Evolutionary conservation across 2,113 vertebrate genomes (phyloP), one percentile per base, ranked within the genome.

Genomic region (Coryphaenoides rupestris): DNA sequence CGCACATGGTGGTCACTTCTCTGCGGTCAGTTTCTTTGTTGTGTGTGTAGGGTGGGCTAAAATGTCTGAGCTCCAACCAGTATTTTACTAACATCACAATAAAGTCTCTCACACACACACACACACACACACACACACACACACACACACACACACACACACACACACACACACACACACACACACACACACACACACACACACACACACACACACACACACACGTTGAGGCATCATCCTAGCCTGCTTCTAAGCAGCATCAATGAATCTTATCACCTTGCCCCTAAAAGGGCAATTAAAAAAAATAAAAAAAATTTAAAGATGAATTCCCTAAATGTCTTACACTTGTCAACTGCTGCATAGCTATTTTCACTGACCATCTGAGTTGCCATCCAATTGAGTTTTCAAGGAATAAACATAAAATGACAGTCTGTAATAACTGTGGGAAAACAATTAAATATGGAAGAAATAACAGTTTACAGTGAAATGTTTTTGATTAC

Each of bases 401-500:
- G 62, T 67, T 68, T 65, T 33, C 57, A 58, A 66, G 68, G 22
- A 78, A 50, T 67, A 15, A 78, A 71, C 0, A 59, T 17, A 40
- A 50, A 62, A 6, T 19, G 7, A 68, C 21, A 63, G 21, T 59
- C 60, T 70, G 62, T 69, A 53, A 52, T 62, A 61, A 66, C 15
- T 16, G 49, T 73, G 73, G 61, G 69, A 12, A 19, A 59, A 59
- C 19, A 66, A 74, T 70, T 69, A 56, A 75, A 68, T 54, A 62
- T 24, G 59, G 45, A 61, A 54, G 68, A 17, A 17, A 50, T 26
- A 55, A 52, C 72, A 33, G 55, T 68, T 72, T 66, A 70, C 75
- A 80, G 52, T 77, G 77, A 82, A 84, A 69, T 58, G 66, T 80
- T 63, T 63, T 55, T 65, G 72, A 54, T 58, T 71, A 59, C 58